A percentile compares a stretch with the other conserved stretches of the same genome.
phyloP scores from a whole-genome alignment of 2,888 invertebrate genomes.

The Drosophila birchii region DNA sequence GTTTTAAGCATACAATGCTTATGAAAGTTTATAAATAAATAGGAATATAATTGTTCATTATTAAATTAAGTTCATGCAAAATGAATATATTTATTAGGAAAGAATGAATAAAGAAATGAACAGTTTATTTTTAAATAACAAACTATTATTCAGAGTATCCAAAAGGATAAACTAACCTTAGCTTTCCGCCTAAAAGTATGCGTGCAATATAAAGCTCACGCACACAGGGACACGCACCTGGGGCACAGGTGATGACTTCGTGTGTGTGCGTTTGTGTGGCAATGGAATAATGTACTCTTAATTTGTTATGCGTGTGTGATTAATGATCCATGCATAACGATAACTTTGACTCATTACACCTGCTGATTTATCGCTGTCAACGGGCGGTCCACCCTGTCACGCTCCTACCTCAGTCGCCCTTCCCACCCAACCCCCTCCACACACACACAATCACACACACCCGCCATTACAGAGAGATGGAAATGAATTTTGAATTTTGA shows the following conservation, averaged over 20 bases:
- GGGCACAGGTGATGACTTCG: constrained; percentile 3
- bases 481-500: constrained; percentile 51
- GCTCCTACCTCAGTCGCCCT: not conserved
- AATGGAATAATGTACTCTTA: constrained; percentile 78
- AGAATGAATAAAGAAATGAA: too few relatives aligned
- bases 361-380: constrained; percentile 78
- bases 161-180: constrained; percentile 38
- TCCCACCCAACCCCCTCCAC: not conserved
- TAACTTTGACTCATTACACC: constrained; percentile 77
- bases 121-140: too few relatives aligned
- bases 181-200: constrained; percentile 42
- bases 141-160: not conserved
- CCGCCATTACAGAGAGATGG: constrained; percentile 15
- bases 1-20: too few relatives aligned
- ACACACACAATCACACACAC: constrained; percentile 7
- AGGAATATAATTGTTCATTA: too few relatives aligned
- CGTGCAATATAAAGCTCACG: constrained; percentile 1
- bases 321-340: constrained; percentile 64
- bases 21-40: not conserved
- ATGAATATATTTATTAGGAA: not conserved
- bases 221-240: not conserved
- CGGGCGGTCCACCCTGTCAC: constrained; percentile 52
- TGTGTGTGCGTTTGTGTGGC: constrained; percentile 39
- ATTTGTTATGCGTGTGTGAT: constrained; percentile 75
- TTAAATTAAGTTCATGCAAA: not conserved